A percentile compares a stretch with the other conserved stretches of the same genome.
phyloP scores from a whole-genome alignment of 2,888 invertebrate species.

The Marronus borbonicus region DNA sequence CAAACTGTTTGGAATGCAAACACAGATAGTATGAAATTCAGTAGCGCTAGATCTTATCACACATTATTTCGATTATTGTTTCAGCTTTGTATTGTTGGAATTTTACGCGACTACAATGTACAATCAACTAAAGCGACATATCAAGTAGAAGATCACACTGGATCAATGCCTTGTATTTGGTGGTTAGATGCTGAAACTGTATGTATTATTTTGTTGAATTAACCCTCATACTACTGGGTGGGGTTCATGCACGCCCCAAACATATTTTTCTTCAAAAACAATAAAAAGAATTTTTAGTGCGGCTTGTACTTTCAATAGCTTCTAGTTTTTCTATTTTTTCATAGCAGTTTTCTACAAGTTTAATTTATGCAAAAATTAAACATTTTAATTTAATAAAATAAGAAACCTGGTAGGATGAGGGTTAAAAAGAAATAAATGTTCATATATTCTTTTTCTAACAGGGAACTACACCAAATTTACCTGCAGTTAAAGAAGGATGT shows the following conservation, averaged over 20 bases:
- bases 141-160: conserved; percentile 77
- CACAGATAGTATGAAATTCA: conserved; percentile 69
- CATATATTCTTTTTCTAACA: conserved; percentile 7
- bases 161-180: conserved; percentile 73
- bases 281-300: too few species aligned
- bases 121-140: conserved; percentile 78
- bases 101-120: conserved; percentile 75
- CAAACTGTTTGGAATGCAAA: conserved; percentile 72
- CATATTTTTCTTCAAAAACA: too few species aligned
- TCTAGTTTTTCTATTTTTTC: too few species aligned
- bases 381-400: too few species aligned
- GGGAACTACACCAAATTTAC: conserved; percentile 70
- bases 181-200: conserved; percentile 74
- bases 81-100: conserved; percentile 71
- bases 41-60: conserved; percentile 33
- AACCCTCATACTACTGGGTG: too few species aligned
- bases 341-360: too few species aligned
- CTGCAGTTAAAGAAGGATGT: conserved; percentile 72
- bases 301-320: too few species aligned
- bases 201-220: conserved; percentile 48
- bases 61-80: conserved; percentile 42
- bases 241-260: too few species aligned
- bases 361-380: too few species aligned
- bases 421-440: not conserved
- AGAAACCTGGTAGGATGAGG: too few species aligned